A percentile compares a stretch with the other conserved stretches of the same genome.
Evolutionary conservation across 2,113 vertebrate species (phyloP).

Genomic region (Raphicerus campestris): DNA sequence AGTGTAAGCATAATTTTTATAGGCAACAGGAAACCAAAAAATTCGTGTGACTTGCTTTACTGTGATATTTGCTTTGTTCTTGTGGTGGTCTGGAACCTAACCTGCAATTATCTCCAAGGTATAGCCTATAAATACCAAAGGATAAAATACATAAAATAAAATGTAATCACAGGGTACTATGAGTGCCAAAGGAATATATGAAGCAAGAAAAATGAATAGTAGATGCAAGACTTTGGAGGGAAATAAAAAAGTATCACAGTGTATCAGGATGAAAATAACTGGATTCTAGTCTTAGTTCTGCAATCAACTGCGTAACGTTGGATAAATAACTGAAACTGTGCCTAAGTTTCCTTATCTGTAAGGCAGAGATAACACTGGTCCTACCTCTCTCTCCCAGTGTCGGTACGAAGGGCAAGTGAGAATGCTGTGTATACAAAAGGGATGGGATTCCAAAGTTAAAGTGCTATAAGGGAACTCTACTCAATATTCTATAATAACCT

Average conservation of each 20-base stretch:
- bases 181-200: neutral
- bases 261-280: neutral
- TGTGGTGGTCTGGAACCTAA: neutral
- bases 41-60: neutral
- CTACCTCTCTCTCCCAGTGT: neutral
- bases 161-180: neutral
- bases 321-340: neutral
- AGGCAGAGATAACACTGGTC: neutral
- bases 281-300: neutral
- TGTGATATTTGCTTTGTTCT: neutral
- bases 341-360: neutral
- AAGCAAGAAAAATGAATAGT: neutral
- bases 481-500: neutral
- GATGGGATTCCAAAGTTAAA: conserved; percentile 17
- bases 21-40: neutral
- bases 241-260: neutral
- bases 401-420: neutral
- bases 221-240: neutral
- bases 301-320: neutral
- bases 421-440: neutral
- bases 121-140: neutral
- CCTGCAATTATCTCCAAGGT: neutral
- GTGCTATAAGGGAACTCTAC: neutral
- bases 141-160: neutral
- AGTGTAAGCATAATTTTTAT: neutral